These are phyloP conservation scores for Pristionchus entomophagus DNA, from an alignment of 2,888 invertebrate genomes.

Conservation along the genomic window DNA sequence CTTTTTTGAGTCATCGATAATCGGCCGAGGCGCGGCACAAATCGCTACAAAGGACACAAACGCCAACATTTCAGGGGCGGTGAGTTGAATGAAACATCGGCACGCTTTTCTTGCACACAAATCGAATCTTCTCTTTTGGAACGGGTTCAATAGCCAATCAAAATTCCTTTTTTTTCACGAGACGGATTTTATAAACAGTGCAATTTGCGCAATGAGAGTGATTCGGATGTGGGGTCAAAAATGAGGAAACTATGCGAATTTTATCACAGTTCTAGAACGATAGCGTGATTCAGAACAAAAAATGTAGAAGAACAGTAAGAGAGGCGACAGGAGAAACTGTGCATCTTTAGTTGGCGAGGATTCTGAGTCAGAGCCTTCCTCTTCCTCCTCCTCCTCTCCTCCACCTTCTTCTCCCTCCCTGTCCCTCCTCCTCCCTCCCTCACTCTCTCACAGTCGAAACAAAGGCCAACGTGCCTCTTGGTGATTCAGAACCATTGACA, in stretches of 20 bases:
- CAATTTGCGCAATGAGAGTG: no score
- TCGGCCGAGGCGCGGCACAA: not conserved
- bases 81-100: not conserved
- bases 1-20: no score
- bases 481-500: slow-evolving; percentile 34
- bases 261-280: no score
- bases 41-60: not conserved
- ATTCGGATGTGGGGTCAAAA: no score
- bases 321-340: not conserved
- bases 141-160: no score
- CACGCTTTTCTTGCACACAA: not conserved
- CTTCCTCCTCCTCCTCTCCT: not conserved
- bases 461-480: not conserved
- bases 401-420: no score
- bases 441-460: slow-evolving; percentile 29
- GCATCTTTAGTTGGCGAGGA: not conserved
- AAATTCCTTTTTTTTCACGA: no score
- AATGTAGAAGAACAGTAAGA: not conserved
- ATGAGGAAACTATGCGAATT: no score
- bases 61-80: not conserved
- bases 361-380: not conserved
- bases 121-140: no score
- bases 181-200: no score
- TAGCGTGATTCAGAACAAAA: no score
- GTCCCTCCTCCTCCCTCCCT: not conserved